These are phyloP conservation scores for Fratercula arctica DNA, from an alignment of 2,797 vertebrate species.

Conservation along the genomic window DNA sequence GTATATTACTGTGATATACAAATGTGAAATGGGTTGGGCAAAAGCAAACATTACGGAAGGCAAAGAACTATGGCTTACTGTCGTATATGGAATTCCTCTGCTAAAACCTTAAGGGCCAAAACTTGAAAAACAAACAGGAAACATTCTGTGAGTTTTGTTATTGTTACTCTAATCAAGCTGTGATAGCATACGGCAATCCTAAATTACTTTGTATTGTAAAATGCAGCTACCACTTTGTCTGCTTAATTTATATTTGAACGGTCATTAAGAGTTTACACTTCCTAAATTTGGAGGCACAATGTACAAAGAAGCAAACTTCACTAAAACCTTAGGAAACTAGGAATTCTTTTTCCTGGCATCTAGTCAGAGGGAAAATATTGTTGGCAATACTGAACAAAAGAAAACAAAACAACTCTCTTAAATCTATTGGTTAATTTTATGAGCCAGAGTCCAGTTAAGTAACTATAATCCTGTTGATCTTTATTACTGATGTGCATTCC, in stretches of 20 bases:
- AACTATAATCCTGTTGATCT: slow-evolving; percentile 63
- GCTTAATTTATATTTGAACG: slow-evolving; percentile 40
- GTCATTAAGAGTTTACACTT: slow-evolving; percentile 12
- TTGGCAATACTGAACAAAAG: background rate
- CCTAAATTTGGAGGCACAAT: slow-evolving; percentile 6
- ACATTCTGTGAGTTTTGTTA: background rate
- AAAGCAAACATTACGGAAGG: background rate
- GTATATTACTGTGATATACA: slow-evolving; percentile 16
- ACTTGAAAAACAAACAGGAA: slow-evolving; percentile 48
- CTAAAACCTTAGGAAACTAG: background rate
- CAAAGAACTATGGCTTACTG: background rate
- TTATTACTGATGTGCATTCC: slow-evolving; percentile 64
- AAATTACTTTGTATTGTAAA: slow-evolving; percentile 26
- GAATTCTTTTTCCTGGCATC: slow-evolving; percentile 27
- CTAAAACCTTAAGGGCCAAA: background rate
- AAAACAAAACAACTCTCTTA: slow-evolving; percentile 35
- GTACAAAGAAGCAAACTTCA: slow-evolving; percentile 23
- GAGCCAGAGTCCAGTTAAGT: slow-evolving; percentile 54
- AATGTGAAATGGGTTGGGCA: slow-evolving; percentile 15
- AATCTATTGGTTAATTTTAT: slow-evolving; percentile 54
- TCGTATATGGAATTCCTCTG: background rate
- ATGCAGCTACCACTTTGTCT: slow-evolving; percentile 19
- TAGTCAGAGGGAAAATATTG: slow-evolving; percentile 1
- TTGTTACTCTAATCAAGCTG: slow-evolving; percentile 10
- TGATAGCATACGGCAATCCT: background rate